Conservation (phyloP, 92 coral and sea anemone genomes). For the Anthopleura xanthogrammica region DNA sequence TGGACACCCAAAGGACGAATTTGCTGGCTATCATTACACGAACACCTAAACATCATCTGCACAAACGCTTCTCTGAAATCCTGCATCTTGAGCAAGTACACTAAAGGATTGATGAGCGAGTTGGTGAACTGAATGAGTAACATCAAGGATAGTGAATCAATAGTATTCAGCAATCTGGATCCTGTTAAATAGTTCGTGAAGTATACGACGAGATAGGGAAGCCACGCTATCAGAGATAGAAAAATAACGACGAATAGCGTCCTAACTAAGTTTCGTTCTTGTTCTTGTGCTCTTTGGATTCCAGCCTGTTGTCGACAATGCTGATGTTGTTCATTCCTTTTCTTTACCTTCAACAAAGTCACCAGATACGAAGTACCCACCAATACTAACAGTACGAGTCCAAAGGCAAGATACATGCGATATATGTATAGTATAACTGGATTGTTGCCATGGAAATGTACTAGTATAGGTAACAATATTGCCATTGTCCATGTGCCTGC, state of each 20-base stretch:
- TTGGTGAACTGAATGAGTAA: neutral
- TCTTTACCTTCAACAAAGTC: neutral
- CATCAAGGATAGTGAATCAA: neutral
- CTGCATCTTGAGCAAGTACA: slow-evolving; percentile 10
- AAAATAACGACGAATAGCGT: neutral
- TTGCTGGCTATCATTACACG: neutral
- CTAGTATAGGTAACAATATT: neutral
- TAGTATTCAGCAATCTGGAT: neutral
- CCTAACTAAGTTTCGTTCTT: neutral
- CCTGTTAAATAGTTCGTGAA: neutral
- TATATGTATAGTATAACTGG: neutral
- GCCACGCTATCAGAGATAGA: neutral
- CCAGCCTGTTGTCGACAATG: neutral
- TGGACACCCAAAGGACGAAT: neutral
- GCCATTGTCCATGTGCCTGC: slow-evolving; percentile 2
- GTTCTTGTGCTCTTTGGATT: neutral
- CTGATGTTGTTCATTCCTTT: neutral
- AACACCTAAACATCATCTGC: neutral
- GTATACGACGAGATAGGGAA: neutral
- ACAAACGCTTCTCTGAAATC: slow-evolving; percentile 14
- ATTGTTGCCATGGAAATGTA: neutral
- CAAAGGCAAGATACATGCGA: neutral
- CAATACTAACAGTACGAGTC: neutral
- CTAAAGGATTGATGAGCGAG: slow-evolving; percentile 9
- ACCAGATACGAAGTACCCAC: neutral